A percentile compares a stretch with the other conserved stretches of the same genome.
phyloP scores from a whole-genome alignment of 2,797 vertebrate species.

The Rhinogobio ventralis region DNA sequence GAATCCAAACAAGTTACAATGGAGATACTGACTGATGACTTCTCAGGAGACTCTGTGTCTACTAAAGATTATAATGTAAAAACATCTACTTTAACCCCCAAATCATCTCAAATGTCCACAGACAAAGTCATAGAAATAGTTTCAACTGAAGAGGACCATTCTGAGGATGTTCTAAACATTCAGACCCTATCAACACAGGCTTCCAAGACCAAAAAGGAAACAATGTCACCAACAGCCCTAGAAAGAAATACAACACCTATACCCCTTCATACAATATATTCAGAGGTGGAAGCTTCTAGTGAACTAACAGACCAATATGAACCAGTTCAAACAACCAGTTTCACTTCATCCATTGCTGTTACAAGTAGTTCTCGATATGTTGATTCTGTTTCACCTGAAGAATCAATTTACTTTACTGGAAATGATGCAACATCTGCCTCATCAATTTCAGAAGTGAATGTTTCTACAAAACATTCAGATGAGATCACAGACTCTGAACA shows the following conservation, averaged over 20 bases:
- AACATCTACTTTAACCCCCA: constrained; percentile 29
- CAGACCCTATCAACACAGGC: constrained; percentile 1
- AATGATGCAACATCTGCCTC: not conserved
- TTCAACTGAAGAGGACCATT: constrained; percentile 1
- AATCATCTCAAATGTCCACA: constrained; percentile 35
- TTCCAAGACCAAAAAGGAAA: constrained; percentile 6
- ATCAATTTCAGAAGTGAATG: not conserved
- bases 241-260: not conserved
- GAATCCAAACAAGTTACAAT: not conserved
- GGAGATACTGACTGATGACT: constrained; percentile 45
- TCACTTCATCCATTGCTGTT: not conserved
- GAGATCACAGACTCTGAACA: constrained; percentile 14
- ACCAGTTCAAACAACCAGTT: constrained; percentile 1
- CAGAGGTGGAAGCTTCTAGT: constrained; percentile 25
- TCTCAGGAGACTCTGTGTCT: constrained; percentile 35
- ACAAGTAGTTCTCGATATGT: constrained; percentile 13
- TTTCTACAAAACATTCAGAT: constrained; percentile 11
- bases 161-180: constrained; percentile 2
- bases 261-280: not conserved
- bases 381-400: constrained; percentile 13
- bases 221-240: constrained; percentile 13
- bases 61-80: constrained; percentile 52
- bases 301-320: constrained; percentile 12
- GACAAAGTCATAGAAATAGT: constrained; percentile 16
- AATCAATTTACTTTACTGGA: not conserved